Base-by-base conservation (phyloP, 2,113 vertebrate species). In the Peromyscus polionotus region DNA sequence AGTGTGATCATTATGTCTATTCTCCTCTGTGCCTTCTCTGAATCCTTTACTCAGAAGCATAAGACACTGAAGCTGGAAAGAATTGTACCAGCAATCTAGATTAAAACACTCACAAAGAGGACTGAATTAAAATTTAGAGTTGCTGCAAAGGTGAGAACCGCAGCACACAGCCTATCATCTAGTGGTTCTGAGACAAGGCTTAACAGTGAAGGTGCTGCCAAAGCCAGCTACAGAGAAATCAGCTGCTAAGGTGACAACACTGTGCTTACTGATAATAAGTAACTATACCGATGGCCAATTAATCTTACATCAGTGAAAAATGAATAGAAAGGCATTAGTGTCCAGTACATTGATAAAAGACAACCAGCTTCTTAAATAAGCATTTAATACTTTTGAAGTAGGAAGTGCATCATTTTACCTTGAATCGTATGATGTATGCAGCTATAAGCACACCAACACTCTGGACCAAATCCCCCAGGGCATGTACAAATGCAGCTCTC, bases 371-470 rank as follows among this genome's bases (percentile, higher is more conserved):
- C 81, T 93, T 94, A 94, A 91, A 67, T 54, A 24, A 0, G 80
- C 26, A 96, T 94, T 77, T 36, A 91, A 70, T 80, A 51, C 24
- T 65, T 97, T 73, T 5, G 86, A 90, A 94, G 92, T 22, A 96
- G 77, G 79, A 92, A 90, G 84, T 48, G 13, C 12, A 77, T 72
- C 13, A 3, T 28, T 36, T 95, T 94, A 99, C 99, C 99, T 99
- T 99, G 67, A 99, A 99, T 89, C 99, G 99, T 97, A 99, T 99
- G 88, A 99, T 98, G 97, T 99, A 99, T 0, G 99, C 99, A 26
- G 99, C 99, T 14, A 99, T 98, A 1, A 99, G 99, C 70, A 99
- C 99, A 1, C 99, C 99, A 0, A 99, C 97, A 61, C 99, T 99
- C 97, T 99, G 99, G 0, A 99, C 98, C 95, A 99, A 99, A 98